Conservation (phyloP, 2,113 vertebrate species). For the Leucosticte australis region DNA sequence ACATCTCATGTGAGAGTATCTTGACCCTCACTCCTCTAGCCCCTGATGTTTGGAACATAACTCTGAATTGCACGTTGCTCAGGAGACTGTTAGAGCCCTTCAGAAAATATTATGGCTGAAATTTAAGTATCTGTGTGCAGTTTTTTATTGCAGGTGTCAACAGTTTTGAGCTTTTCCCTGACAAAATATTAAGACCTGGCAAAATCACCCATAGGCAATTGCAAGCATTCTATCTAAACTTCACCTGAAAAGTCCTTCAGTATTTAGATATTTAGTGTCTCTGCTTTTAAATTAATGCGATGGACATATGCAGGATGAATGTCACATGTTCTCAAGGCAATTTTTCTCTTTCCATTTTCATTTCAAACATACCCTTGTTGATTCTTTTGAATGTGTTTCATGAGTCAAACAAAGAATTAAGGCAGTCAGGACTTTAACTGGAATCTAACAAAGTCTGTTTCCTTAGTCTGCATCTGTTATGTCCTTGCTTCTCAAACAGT, state of each 20-base stretch:
- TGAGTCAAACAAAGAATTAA: not conserved
- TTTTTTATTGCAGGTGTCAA: not conserved
- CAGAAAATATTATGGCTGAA: not conserved
- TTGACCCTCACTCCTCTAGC: not conserved
- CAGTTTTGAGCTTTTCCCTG: not conserved
- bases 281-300: not conserved
- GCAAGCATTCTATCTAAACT: not conserved
- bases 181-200: not conserved
- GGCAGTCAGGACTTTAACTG: not conserved
- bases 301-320: not conserved
- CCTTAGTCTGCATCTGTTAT: not conserved
- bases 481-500: not conserved
- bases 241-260: not conserved
- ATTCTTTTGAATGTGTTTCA: not conserved
- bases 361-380: not conserved
- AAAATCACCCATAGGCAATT: not conserved
- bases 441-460: not conserved
- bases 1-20: not conserved
- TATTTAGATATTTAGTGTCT: not conserved
- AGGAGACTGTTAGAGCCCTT: not conserved
- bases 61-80: not conserved
- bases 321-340: fast-evolving
- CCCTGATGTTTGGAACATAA: not conserved
- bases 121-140: not conserved
- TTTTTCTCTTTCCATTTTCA: not conserved